phyloP scores from a whole-genome alignment of 92 coral and sea anemone species.

The Parazoanthus darwini region DNA sequence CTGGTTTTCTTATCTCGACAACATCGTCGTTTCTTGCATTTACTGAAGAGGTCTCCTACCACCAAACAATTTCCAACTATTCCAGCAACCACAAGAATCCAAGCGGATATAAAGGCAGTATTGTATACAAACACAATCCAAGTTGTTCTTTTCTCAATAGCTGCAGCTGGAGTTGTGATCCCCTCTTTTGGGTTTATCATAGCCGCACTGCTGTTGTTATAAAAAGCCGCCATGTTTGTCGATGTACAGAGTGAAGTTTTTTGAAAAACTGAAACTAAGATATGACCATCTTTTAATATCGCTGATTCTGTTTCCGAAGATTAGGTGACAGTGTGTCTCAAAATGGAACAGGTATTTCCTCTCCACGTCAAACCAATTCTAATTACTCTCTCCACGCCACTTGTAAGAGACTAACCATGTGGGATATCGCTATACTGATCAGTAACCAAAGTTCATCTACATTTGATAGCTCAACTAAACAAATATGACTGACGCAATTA shows the following conservation, averaged over 20 bases:
- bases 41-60: slow-evolving; percentile 17
- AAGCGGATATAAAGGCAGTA: background rate
- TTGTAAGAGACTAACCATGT: background rate
- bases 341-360: background rate
- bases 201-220: background rate
- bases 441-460: background rate
- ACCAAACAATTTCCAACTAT: slow-evolving; percentile 15
- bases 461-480: background rate
- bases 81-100: background rate
- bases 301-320: background rate
- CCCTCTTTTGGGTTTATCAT: background rate
- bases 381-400: background rate
- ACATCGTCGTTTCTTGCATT: slow-evolving; percentile 9
- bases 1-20: slow-evolving; percentile 23
- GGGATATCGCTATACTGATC: background rate
- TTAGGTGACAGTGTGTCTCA: background rate
- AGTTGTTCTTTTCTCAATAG: slow-evolving; percentile 1
- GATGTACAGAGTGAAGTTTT: background rate
- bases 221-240: background rate
- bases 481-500: background rate
- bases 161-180: background rate
- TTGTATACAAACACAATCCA: slow-evolving; percentile 15
- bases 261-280: background rate
- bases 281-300: background rate
- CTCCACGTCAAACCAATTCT: background rate